Evolutionary conservation across 2,797 vertebrate species (phyloP).

Genomic region (Sebastes hubbsi): DNA sequence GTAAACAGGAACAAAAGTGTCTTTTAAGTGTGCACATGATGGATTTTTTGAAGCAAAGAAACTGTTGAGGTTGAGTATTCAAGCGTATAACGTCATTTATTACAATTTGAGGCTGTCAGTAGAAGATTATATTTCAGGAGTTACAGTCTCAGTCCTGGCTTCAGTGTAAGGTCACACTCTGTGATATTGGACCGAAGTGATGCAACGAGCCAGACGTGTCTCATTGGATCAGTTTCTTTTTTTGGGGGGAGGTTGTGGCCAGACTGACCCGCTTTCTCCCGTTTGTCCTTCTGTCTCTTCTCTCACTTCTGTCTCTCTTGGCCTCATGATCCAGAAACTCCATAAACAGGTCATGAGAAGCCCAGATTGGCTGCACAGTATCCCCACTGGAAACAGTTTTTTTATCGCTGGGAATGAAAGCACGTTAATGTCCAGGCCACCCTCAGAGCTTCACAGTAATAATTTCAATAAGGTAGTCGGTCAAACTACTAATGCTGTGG

Average conservation of each 20-base stretch:
- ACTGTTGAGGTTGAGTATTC: conserved; percentile 21
- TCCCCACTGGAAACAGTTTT: conserved; percentile 30
- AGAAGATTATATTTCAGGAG: conserved; percentile 37
- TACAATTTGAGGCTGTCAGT: conserved; percentile 51
- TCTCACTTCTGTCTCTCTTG: conserved; percentile 32
- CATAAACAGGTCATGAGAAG: conserved; percentile 65
- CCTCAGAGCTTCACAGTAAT: conserved; percentile 18
- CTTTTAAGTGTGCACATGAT: conserved; percentile 42
- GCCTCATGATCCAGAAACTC: conserved; percentile 61
- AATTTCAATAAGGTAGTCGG: conserved; percentile 31
- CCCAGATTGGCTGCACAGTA: conserved; percentile 19
- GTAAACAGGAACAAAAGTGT: conserved; percentile 30
- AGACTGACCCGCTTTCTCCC: conserved; percentile 57
- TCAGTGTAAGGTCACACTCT: conserved; percentile 39
- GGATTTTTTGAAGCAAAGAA: conserved; percentile 43
- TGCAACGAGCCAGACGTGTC: conserved; percentile 16
- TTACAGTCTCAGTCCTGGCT: conserved; percentile 12
- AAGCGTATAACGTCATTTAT: conserved; percentile 42
- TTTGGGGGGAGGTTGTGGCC: conserved; percentile 24
- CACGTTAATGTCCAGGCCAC: conserved; percentile 16
- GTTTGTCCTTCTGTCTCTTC: conserved; percentile 32
- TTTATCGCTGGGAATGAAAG: conserved; percentile 38
- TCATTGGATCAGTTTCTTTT: conserved; percentile 50
- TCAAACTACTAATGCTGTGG: neutral
- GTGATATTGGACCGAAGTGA: conserved; percentile 22